Evolutionary conservation across 2,888 invertebrate species (phyloP).

Genomic region (Blastobasis adustella): DNA sequence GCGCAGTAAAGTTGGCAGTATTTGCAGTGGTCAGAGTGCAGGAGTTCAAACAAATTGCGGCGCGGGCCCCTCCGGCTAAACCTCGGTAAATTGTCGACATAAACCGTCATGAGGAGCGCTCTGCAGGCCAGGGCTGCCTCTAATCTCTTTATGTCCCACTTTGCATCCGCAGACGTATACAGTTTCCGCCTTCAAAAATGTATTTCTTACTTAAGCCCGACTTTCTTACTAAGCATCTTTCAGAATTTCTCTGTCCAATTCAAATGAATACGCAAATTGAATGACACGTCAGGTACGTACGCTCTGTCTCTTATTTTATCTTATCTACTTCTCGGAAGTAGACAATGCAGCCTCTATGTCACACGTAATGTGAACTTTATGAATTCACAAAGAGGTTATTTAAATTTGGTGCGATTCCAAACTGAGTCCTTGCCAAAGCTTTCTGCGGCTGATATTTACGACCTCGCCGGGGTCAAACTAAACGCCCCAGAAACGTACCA

Average conservation of each 20-base stretch:
- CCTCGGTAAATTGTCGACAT: conserved; percentile 53
- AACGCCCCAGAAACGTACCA: conserved; percentile 29
- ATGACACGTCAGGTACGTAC: too few relatives aligned
- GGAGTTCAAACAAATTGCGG: conserved; percentile 48
- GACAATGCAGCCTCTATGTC: conserved; percentile 25
- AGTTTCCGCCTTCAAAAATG: too few relatives aligned
- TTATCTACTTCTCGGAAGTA: neutral
- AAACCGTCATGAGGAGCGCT: conserved; percentile 56
- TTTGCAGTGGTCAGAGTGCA: conserved; percentile 33
- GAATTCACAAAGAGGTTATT: conserved; percentile 51
- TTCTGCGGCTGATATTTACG: conserved; percentile 44
- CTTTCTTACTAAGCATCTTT: too few relatives aligned
- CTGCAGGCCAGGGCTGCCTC: conserved; percentile 33
- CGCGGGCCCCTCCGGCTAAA: conserved; percentile 42
- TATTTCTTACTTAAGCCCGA: too few relatives aligned
- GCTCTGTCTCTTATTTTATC: too few relatives aligned
- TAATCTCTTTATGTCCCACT: conserved; percentile 41
- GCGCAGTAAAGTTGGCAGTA: conserved; percentile 23
- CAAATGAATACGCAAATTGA: too few relatives aligned
- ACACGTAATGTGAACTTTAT: conserved; percentile 48
- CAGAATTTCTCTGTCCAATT: too few relatives aligned
- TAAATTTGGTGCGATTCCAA: conserved; percentile 65
- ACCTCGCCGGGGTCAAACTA: conserved; percentile 28
- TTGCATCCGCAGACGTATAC: conserved; percentile 25
- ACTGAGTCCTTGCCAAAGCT: conserved; percentile 50